These are phyloP conservation scores for Cryptoprocta ferox DNA, from an alignment of 2,797 vertebrate genomes.

Conservation along the genomic window DNA sequence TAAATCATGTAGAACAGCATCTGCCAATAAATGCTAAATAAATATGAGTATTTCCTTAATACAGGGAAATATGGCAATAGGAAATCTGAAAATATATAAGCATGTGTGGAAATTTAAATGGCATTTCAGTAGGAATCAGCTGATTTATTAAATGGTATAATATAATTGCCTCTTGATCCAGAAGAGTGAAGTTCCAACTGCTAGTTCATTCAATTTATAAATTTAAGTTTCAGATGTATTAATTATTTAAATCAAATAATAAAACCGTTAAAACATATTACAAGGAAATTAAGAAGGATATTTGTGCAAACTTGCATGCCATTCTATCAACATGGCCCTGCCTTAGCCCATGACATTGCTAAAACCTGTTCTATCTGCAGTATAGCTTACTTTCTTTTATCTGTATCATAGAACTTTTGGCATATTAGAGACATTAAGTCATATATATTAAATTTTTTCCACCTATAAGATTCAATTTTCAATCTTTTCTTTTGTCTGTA, in stretches of 20 bases:
- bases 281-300: not conserved
- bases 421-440: not conserved
- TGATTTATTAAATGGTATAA: not conserved
- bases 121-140: not conserved
- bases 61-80: not conserved
- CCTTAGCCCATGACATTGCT: not conserved
- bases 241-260: slow-evolving; percentile 3
- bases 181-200: not conserved
- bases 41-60: not conserved
- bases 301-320: not conserved
- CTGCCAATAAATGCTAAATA: not conserved
- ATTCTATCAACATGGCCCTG: not conserved
- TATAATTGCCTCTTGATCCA: not conserved
- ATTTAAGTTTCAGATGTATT: not conserved
- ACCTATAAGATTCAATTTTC: not conserved
- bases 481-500: not conserved
- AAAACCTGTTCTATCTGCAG: not conserved
- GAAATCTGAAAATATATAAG: not conserved
- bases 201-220: not conserved
- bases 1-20: not conserved
- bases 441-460: not conserved
- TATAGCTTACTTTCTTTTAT: not conserved
- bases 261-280: not conserved
- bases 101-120: not conserved
- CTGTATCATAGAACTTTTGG: not conserved